Base-by-base conservation (phyloP, 2,797 vertebrate genomes). In the Serranus cabrilla region DNA sequence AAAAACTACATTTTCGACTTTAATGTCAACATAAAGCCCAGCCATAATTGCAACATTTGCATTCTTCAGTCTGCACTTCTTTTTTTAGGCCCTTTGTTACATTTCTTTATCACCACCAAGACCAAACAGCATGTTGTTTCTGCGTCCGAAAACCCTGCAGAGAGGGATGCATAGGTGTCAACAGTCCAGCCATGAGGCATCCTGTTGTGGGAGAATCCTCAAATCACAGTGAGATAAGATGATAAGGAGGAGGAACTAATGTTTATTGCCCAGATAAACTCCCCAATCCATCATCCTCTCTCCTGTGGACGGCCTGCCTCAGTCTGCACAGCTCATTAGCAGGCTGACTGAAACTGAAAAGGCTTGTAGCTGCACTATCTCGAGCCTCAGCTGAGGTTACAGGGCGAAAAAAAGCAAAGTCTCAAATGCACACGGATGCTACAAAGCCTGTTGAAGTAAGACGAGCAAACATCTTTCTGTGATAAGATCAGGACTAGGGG, bases 181-280 rank as follows among this genome's bases (percentile, higher is more conserved):
- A 82, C 49, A 63, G 63, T 75, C 71, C 60, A 78, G 57, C 65
- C 69, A 62, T 59, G 77, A 72, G 63, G 67, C 83, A 71, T 87
- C 87, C 86, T 90, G 60, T 82, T 67, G 68, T 64, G 75, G 80
- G 78, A 81, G 77, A 87, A 84, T 82, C 79, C 66, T 83, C 84
- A 89, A 83, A 75, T 86, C 88, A 87, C 71, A 74, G 61, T 61
- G 64, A 92, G 94, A 95, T 95, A 94, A 95, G 92, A 81, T 85
- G 92, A 94, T 94, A 94, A 90, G 88, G 43, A 78, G 65, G 76
- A 89, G 91, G 79, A 91, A 91, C 85, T 87, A 21, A 78, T 86
- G 91, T 74, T 93, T 92, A 95, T 91, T 93, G 84, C 81, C 47
- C 64, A 86, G 92, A 92, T 93, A 93, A 94, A 92, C 86, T 74